A percentile compares a stretch with the other conserved stretches of the same genome.
Evolutionary conservation across 2,113 vertebrate species (phyloP).

Genomic region (Hystrix cristata): DNA sequence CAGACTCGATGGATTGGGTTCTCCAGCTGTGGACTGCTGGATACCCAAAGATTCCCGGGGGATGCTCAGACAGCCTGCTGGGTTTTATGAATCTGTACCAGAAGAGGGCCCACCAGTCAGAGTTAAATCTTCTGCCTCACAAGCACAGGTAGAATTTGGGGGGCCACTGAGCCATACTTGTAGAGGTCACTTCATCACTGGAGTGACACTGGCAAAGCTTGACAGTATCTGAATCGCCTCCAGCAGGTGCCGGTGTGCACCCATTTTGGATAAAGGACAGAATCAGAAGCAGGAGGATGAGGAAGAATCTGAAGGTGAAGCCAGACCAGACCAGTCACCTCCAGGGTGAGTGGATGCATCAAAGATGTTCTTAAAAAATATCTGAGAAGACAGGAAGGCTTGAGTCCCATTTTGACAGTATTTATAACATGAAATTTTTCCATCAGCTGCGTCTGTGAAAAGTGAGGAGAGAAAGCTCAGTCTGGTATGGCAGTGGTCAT

Average conservation of each 20-base stretch:
- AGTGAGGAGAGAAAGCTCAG: neutral
- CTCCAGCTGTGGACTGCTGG: neutral
- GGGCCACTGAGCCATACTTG: neutral
- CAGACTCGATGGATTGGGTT: neutral
- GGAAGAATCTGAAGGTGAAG: neutral
- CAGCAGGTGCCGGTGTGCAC: constrained; percentile 23
- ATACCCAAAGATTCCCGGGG: neutral
- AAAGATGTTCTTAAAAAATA: neutral
- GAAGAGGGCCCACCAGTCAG: neutral
- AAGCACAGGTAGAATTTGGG: neutral
- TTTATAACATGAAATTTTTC: neutral
- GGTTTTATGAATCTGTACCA: neutral
- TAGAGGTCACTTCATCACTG: neutral
- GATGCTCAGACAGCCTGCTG: neutral
- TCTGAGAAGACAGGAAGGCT: neutral
- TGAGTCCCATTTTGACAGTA: neutral
- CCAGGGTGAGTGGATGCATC: neutral
- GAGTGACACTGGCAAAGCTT: neutral
- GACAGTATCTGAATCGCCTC: neutral
- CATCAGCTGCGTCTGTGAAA: neutral
- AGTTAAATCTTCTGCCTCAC: neutral
- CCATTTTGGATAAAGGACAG: constrained; percentile 44
- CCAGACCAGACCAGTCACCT: neutral
- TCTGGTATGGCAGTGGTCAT: constrained; percentile 19
- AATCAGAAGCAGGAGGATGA: accelerated